A percentile compares a stretch with the other conserved stretches of the same genome.
Conservation (phyloP, 2,113 vertebrate genomes). For the Rhabdornis inornatus region DNA sequence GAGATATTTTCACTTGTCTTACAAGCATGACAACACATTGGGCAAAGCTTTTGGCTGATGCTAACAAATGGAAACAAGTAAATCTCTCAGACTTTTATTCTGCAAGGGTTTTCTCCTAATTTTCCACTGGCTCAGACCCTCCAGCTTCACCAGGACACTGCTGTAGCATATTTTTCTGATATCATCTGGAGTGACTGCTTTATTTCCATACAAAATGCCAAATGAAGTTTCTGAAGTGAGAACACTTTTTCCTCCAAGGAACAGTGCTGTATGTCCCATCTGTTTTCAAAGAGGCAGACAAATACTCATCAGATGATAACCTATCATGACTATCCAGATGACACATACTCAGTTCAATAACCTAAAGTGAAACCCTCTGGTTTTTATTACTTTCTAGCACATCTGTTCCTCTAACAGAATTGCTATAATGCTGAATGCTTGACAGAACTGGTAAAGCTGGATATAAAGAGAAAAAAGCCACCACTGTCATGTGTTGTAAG, state of each 20-base stretch:
- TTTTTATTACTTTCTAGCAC: neutral
- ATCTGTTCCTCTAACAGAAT: neutral
- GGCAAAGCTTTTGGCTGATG: neutral
- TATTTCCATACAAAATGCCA: conserved; percentile 3
- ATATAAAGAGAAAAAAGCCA: neutral
- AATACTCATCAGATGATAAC: conserved; percentile 1
- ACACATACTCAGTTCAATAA: neutral
- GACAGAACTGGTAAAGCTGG: neutral
- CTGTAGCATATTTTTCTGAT: neutral
- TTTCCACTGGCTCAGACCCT: neutral
- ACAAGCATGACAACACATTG: neutral
- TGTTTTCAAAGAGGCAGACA: conserved; percentile 3
- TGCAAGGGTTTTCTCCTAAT: neutral
- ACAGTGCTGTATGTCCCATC: neutral
- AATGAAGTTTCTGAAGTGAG: neutral
- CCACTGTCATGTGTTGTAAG: neutral
- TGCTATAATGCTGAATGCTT: neutral
- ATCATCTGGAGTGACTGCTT: neutral
- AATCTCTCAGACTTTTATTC: neutral
- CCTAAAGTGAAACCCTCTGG: neutral
- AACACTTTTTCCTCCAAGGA: neutral
- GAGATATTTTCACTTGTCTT: neutral
- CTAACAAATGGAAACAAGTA: neutral
- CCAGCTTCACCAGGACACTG: neutral
- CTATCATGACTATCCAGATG: neutral